These are phyloP conservation scores for Nomia melanderi DNA, from an alignment of 1,140 invertebrate genomes.

Conservation along the genomic window DNA sequence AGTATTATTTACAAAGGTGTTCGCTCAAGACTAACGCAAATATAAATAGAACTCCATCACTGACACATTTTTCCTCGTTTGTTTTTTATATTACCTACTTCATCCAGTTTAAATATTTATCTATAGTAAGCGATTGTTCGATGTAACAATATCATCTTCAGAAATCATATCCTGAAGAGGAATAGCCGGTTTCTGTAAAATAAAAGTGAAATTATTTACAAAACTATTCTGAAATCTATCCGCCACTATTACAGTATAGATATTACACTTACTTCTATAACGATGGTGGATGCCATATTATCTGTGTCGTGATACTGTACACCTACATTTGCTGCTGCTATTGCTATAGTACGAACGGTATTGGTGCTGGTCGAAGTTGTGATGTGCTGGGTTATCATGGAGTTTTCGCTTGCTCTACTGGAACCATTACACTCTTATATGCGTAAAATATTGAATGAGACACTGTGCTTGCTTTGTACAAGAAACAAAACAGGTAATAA, in stretches of 20 bases:
- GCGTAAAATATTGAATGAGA: slow-evolving; percentile 54
- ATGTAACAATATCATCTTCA: slow-evolving; percentile 67
- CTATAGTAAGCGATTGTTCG: slow-evolving; percentile 60
- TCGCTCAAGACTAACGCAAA: neutral
- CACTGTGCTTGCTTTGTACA: slow-evolving; percentile 22
- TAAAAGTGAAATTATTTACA: slow-evolving; percentile 6
- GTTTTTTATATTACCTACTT: neutral
- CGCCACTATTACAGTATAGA: slow-evolving; percentile 3
- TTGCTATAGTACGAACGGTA: slow-evolving; percentile 69
- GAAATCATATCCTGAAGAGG: slow-evolving; percentile 70
- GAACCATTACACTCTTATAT: slow-evolving; percentile 63
- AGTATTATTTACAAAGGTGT: slow-evolving; percentile 57
- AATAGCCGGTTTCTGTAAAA: slow-evolving; percentile 62
- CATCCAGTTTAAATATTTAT: slow-evolving; percentile 34
- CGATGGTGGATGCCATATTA: slow-evolving; percentile 72
- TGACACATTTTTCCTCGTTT: slow-evolving; percentile 26
- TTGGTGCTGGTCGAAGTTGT: slow-evolving; percentile 66
- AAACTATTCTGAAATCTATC: neutral
- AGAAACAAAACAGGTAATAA: neutral
- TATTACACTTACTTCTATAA: slow-evolving; percentile 71
- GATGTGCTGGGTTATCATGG: slow-evolving; percentile 67
- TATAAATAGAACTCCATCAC: slow-evolving; percentile 38
- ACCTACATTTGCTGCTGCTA: slow-evolving; percentile 68
- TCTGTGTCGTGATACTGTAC: slow-evolving; percentile 72
- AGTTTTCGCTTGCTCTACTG: slow-evolving; percentile 64